Base-by-base conservation (phyloP, 2,888 invertebrate genomes). In the Myopa testacea region DNA sequence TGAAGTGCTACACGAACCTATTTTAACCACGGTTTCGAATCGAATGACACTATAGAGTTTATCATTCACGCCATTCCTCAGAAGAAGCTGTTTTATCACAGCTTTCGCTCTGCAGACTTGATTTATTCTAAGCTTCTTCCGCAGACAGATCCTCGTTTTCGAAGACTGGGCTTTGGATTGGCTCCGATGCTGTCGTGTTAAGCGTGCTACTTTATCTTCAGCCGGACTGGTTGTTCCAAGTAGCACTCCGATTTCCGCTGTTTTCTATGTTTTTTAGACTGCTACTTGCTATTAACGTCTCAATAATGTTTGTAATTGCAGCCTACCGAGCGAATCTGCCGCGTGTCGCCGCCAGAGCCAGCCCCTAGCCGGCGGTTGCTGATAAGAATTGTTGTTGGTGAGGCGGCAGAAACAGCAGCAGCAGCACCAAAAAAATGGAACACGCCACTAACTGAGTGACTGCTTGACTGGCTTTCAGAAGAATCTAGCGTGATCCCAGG, bases 261-360 rank as follows among this genome's bases (percentile, higher is more conserved):
- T 55, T 37, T 26, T 55, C 12, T 52, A 50, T 37, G 26, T 58
- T 40, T 38, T 40, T 60, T 19, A 34, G 12, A 55, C 40, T 71
- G 63, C 50, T 16, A n/a, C 14, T 26, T 38, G 26, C 45, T 16
- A 60, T 75, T 45, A 75, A 75, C 68, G 60, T 75, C 75, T 75
- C 75, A 75, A 75, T 75, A 68, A 69, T 37, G 68, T 50, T 78
- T 74, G 50, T 78, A 68, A 69, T 78, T 72, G 69, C 77, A 26
- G 38, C 38, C 82, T 83, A 83, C 60, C 14, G 60, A 50, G 67
- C 67, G 67, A 58, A 67, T 34, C 60, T 58, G 69, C 75, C 45
- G 60, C 69, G 40, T 67, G 68, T 58, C 58, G 58, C 58, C 67
- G 40, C 52, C 60, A 58, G 40, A 58, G 38, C 10, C 80, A 80